Conservation (phyloP, 2,797 vertebrate genomes). For the Lithobates pipiens region DNA sequence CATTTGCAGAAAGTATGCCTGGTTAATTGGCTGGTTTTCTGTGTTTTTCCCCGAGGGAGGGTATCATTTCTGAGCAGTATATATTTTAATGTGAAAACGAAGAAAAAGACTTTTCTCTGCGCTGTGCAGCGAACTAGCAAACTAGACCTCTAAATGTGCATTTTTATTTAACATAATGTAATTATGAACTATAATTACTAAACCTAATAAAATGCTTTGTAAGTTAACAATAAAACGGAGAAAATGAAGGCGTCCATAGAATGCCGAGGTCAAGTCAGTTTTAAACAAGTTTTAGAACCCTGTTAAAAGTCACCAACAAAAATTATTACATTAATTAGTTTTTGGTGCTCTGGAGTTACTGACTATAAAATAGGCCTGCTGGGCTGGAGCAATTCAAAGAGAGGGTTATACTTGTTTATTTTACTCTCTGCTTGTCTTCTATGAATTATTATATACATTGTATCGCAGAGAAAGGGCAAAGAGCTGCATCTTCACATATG, state of each 20-base stretch:
- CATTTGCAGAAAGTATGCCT: background rate
- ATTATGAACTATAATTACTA: slow-evolving; percentile 12
- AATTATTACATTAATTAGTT: slow-evolving; percentile 50
- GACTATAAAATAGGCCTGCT: slow-evolving; percentile 11
- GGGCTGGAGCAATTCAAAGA: background rate
- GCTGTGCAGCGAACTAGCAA: background rate
- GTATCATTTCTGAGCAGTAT: background rate
- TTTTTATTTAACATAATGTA: slow-evolving; percentile 10
- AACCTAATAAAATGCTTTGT: slow-evolving; percentile 31
- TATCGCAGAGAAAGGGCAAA: background rate
- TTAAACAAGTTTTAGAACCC: slow-evolving; percentile 28
- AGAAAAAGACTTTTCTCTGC: background rate
- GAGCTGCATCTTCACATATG: too few relatives aligned
- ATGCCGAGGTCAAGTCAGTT: slow-evolving; percentile 5
- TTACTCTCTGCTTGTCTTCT: background rate
- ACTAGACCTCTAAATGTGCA: slow-evolving; percentile 1
- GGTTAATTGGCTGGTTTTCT: background rate
- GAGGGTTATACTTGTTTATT: background rate
- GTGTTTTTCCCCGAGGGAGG: background rate
- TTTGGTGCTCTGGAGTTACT: slow-evolving; percentile 4
- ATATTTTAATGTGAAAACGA: background rate
- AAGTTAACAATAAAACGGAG: slow-evolving; percentile 26
- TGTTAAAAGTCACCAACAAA: slow-evolving; percentile 21
- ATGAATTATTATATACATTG: background rate
- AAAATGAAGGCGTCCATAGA: slow-evolving; percentile 12